Base-by-base conservation (phyloP, 2,888 invertebrate genomes). In the Rhamphomyia laevipes region DNA sequence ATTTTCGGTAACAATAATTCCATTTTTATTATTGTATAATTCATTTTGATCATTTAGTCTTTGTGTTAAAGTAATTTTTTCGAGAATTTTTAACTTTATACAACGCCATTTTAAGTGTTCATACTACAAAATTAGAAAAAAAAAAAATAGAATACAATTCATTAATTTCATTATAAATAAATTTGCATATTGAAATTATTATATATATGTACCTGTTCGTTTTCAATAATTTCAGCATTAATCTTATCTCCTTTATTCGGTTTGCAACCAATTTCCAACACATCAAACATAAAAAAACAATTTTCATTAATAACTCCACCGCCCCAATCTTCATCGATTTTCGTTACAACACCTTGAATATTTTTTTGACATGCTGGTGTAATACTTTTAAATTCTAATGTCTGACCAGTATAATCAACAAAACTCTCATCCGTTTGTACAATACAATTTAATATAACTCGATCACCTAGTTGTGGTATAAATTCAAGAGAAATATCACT, bases 401-500 rank as follows among this genome's bases (percentile, higher is more conserved):
- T 75, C 63, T 75, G 73, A 44, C 73, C 70, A 41, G 68, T 63
- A 46, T 67, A 62, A 51, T 77, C 72, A 42, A 73, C 68, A 51
- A 65, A 67, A n/a, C 71, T 62, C 53, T 77, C 76, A 64, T 83
- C 74, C 46, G 78, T 66, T 61, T 81, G 78, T 12, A 82, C 76
- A 54, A 76, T 73, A 45, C 80, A 80, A 51, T 75, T 74, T 37
- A 86, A 59, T 61, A 77, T 75, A 17, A 87, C 60, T 74, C 81
- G 81, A 64, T 87, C 87, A 3, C 86, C 86, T 53, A 75, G 70
- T 16, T 79, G 66, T 2, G 86, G 86, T 38, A 84, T 64, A 63
- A 86, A 82, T 46, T 76, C 76, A 3, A 79, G 74, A 55, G 73
- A 67, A 1, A 83, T 74, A 44, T 27, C 23, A 27, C 7, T 7